Percentiles rank a stretch among this genome's conserved stretches.
Conservation (phyloP, 2,797 vertebrate genomes). For the Protosalanx chinensis region DNA sequence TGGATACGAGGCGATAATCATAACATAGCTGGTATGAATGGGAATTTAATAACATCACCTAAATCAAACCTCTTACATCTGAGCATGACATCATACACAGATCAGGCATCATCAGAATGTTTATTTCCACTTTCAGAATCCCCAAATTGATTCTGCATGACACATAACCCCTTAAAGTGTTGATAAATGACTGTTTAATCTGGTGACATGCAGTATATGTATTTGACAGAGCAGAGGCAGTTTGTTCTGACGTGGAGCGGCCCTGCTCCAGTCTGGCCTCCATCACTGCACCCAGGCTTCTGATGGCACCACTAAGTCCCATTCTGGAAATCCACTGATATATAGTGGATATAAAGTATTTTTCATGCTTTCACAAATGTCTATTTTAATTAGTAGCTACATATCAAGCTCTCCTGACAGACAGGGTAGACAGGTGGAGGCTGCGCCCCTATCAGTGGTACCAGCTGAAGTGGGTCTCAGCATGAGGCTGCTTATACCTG, state of each 20-base stretch:
- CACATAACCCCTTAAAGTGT: neutral
- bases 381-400: too few species aligned
- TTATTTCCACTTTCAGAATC: neutral
- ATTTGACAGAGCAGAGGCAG: conserved; percentile 54
- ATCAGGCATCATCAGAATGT: neutral
- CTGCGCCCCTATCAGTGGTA: conserved; percentile 66
- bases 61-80: conserved; percentile 4
- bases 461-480: conserved; percentile 79
- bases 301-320: too few species aligned
- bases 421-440: too few species aligned
- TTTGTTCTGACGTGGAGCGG: conserved; percentile 56
- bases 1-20: conserved; percentile 16
- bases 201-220: conserved; percentile 60
- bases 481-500: conserved; percentile 81
- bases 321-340: too few species aligned
- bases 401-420: too few species aligned
- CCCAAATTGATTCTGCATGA: conserved; percentile 4
- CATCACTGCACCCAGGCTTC: too few species aligned
- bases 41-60: conserved; percentile 8
- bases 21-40: conserved; percentile 14
- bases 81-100: neutral
- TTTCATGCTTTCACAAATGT: too few species aligned
- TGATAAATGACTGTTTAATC: conserved; percentile 55
- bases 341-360: too few species aligned
- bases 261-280: conserved; percentile 16